phyloP scores from a whole-genome alignment of 2,113 vertebrate genomes.

The Atlantisia rogersi region DNA sequence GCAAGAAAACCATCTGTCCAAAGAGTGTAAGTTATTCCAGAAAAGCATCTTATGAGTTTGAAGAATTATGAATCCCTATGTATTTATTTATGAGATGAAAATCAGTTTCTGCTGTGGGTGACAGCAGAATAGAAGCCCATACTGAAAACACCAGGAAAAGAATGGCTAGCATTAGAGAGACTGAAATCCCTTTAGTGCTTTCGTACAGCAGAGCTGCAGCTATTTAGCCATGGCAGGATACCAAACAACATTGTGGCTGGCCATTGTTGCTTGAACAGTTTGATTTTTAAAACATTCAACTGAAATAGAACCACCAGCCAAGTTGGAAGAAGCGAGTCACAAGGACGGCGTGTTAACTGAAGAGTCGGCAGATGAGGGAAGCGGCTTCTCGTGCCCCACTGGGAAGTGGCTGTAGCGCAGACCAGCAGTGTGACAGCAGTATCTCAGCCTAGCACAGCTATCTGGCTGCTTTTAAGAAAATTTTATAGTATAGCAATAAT shows the following conservation, averaged over 20 bases:
- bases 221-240: slow-evolving; percentile 51
- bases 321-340: background rate
- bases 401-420: background rate
- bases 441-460: background rate
- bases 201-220: slow-evolving; percentile 34
- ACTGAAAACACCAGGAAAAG: slow-evolving; percentile 26
- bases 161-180: slow-evolving; percentile 42
- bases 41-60: slow-evolving; percentile 1
- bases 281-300: slow-evolving; percentile 66
- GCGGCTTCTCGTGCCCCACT: background rate
- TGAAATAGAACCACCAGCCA: slow-evolving; percentile 17
- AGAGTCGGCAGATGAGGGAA: slow-evolving; percentile 23
- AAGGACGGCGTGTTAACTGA: background rate
- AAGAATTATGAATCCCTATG: slow-evolving; percentile 24
- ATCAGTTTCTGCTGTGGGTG: slow-evolving; percentile 41
- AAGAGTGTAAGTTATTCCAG: background rate
- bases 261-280: slow-evolving; percentile 67
- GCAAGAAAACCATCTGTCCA: background rate
- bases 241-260: slow-evolving; percentile 59
- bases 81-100: slow-evolving; percentile 50
- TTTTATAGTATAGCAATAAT: background rate
- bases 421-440: background rate
- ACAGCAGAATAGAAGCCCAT: slow-evolving; percentile 14
- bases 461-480: background rate
- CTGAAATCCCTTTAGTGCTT: slow-evolving; percentile 30